Base-by-base conservation (phyloP, 2,113 vertebrate genomes). In the Rhombomys opimus region DNA sequence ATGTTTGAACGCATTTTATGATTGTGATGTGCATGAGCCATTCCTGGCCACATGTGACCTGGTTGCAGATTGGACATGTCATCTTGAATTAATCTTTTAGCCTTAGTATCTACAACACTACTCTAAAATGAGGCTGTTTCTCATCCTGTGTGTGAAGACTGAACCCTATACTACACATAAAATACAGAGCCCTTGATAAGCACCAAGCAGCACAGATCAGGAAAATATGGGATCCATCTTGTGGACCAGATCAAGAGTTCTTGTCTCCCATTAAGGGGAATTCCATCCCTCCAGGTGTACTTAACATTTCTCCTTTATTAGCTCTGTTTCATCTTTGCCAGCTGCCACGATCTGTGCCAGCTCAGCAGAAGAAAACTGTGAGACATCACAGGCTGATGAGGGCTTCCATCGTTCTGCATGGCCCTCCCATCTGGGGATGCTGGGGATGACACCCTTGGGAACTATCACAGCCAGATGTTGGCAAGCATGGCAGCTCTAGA, bases 381-480 rank as follows among this genome's bases (percentile, higher is more conserved):
- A 96, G 67, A 50, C 72, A 59, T 70, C 75, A 5, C 27, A 63
- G 57, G 61, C 73, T 41, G 63, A 78, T 65, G 7, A 91, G 63
- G 57, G 46, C 27, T 89, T 63, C 59, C 54, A 10, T 46, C 25
- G 30, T 70, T 30, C 73, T 75, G 92, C 50, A 54, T 14, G 68
- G 41, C 80, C 73, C 90, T 82, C 38, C 70, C 27, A 50, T 41
- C 92, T 38, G 54, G 82, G 18, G 72, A 75, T 59, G 25, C 35
- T 22, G 22, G 76, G 5, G 78, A 77, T 81, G 72, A 76, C 54
- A 68, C 93, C 23, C 59, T 63, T 0, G 10, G 87, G 92, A 90
- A 61, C 94, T 70, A 35, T 86, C 86, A 80, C 59, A 63, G 72
- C 90, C 95, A 95, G 85, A 97, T 97, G 96, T 91, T 94, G 78